These are phyloP conservation scores for Clusia tigrina DNA, from an alignment of 2,888 invertebrate species.

Conservation along the genomic window DNA sequence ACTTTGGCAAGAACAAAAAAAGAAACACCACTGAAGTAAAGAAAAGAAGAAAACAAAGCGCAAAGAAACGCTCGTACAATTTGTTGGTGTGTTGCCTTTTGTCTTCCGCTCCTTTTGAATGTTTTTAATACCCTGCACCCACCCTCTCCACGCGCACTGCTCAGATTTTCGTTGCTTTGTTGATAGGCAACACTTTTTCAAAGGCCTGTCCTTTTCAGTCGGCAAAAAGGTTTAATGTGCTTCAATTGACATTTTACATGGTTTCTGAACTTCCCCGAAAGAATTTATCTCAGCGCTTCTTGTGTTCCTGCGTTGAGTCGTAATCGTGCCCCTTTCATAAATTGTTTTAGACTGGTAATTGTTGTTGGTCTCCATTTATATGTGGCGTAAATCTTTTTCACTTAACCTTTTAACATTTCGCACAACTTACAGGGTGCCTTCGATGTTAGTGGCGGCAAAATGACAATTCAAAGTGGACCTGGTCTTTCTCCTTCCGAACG, in stretches of 20 bases:
- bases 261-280: neutral
- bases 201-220: neutral
- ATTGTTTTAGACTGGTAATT: neutral
- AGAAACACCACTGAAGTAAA: too few species aligned
- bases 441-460: too few species aligned
- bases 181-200: neutral
- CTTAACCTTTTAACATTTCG: too few species aligned
- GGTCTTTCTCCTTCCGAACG: too few species aligned
- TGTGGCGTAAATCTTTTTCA: neutral
- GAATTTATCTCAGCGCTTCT: neutral
- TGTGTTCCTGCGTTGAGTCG: neutral
- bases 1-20: neutral
- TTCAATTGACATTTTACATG: constrained; percentile 1
- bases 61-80: neutral
- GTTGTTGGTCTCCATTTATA: neutral
- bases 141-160: neutral
- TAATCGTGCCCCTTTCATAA: neutral
- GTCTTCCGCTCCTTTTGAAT: neutral
- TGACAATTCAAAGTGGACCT: too few species aligned
- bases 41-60: too few species aligned
- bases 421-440: too few species aligned
- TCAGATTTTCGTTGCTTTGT: too few species aligned
- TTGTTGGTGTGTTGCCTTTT: neutral
- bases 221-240: neutral
- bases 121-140: neutral